Evolutionary conservation across 1,140 invertebrate species (phyloP).

Genomic region (Polypedilum vanderplanki): DNA sequence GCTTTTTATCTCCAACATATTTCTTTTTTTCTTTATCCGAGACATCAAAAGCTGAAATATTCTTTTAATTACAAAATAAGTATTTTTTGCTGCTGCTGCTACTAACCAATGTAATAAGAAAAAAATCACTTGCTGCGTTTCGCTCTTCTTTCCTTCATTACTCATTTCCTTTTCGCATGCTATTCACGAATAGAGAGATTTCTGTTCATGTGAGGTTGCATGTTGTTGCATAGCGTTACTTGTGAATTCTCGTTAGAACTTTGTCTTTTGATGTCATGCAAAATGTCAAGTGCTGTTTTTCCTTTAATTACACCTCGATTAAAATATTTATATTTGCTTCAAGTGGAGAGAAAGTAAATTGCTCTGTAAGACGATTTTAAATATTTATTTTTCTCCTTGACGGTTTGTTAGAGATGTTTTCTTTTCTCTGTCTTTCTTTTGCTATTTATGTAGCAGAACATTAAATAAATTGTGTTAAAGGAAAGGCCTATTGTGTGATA

Average conservation of each 20-base stretch:
- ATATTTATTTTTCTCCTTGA: slow-evolving; percentile 13
- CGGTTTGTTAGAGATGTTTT: not conserved
- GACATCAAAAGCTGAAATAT: too few species aligned
- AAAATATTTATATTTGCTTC: not conserved
- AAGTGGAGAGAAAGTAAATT: slow-evolving; percentile 16
- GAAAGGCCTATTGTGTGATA: too few species aligned
- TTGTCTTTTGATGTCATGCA: slow-evolving; percentile 22
- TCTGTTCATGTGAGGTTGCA: not conserved
- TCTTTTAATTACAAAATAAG: too few species aligned
- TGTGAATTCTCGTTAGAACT: slow-evolving; percentile 15
- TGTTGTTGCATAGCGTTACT: not conserved
- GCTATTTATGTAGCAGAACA: slow-evolving; percentile 25
- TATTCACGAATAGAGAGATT: not conserved
- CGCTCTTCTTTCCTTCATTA: not conserved
- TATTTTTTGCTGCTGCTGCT: not conserved
- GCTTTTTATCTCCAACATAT: too few species aligned
- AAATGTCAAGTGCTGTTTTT: slow-evolving; percentile 22
- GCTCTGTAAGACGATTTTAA: not conserved
- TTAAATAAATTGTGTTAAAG: slow-evolving; percentile 19
- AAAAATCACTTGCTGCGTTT: not conserved
- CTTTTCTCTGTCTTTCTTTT: not conserved
- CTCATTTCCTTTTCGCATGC: slow-evolving; percentile 4
- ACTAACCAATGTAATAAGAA: not conserved
- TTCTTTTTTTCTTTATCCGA: too few species aligned
- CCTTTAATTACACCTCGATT: slow-evolving; percentile 25